phyloP scores from a whole-genome alignment of 2,113 vertebrate species.

The Scolopax mira region DNA sequence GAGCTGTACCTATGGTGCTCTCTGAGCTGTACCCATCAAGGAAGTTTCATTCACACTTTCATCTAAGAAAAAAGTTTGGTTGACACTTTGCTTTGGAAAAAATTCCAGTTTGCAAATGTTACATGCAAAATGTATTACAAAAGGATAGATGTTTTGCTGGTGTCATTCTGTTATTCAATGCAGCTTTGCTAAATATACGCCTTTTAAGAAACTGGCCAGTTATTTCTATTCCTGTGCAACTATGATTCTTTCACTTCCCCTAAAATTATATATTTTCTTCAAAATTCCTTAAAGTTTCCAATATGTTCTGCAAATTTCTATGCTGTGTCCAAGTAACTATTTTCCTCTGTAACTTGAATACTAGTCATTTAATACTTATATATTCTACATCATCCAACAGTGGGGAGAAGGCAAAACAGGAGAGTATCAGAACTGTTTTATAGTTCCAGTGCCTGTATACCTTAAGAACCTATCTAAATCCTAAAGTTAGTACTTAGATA shows the following conservation, averaged over 20 bases:
- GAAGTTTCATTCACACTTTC: conserved; percentile 4
- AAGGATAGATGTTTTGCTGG: not conserved
- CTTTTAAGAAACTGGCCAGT: not conserved
- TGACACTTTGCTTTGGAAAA: not conserved
- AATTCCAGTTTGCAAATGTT: not conserved
- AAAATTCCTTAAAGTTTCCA: not conserved
- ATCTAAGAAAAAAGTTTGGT: not conserved
- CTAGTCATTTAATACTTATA: not conserved
- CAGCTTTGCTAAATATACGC: not conserved
- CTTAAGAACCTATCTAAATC: not conserved
- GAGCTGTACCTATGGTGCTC: not conserved
- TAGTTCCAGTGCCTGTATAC: not conserved
- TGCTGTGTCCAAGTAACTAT: not conserved
- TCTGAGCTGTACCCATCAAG: conserved; percentile 35
- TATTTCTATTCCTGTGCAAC: not conserved
- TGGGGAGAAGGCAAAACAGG: not conserved
- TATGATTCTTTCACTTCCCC: not conserved
- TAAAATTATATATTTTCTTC: not conserved
- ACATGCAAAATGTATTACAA: not conserved
- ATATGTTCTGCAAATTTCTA: not conserved
- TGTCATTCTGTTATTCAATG: not conserved
- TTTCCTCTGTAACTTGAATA: not conserved
- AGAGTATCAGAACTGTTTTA: not conserved
- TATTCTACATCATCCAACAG: not conserved
- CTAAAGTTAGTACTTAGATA: not conserved